A percentile compares a stretch with the other conserved stretches of the same genome.
Conservation (phyloP, 2,113 vertebrate species). For the Pachyramphus minor region DNA sequence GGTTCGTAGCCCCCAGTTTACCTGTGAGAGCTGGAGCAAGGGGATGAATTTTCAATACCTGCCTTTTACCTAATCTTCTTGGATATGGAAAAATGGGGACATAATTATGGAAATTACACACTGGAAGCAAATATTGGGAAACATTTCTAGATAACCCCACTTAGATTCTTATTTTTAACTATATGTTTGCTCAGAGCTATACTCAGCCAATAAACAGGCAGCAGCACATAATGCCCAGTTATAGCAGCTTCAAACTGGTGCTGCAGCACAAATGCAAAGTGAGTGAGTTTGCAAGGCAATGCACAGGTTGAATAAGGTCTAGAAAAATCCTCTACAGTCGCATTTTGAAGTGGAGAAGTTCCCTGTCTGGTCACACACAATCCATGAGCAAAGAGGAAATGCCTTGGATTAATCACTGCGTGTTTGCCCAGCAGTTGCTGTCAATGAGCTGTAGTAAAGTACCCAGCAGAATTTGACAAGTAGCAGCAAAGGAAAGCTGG, state of each 20-base stretch:
- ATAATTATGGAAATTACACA: neutral
- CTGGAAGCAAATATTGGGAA: neutral
- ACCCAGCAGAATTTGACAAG: conserved; percentile 10
- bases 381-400: neutral
- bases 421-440: neutral
- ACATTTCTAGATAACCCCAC: neutral
- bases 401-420: neutral
- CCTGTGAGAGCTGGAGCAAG: neutral
- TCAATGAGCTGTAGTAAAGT: neutral
- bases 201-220: neutral
- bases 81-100: neutral
- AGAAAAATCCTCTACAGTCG: neutral
- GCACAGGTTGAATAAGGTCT: neutral
- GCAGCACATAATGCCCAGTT: neutral
- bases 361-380: neutral
- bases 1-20: fast-evolving
- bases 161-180: neutral
- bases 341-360: neutral
- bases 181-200: neutral
- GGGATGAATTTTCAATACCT: neutral
- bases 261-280: neutral
- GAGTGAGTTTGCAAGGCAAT: neutral
- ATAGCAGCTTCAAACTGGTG: neutral
- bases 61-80: neutral
- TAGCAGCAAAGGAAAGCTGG: neutral